Evolutionary conservation across 2,888 invertebrate species (phyloP), one percentile per base, ranked within the genome.

Genomic region (Polydrusus tereticollis): DNA sequence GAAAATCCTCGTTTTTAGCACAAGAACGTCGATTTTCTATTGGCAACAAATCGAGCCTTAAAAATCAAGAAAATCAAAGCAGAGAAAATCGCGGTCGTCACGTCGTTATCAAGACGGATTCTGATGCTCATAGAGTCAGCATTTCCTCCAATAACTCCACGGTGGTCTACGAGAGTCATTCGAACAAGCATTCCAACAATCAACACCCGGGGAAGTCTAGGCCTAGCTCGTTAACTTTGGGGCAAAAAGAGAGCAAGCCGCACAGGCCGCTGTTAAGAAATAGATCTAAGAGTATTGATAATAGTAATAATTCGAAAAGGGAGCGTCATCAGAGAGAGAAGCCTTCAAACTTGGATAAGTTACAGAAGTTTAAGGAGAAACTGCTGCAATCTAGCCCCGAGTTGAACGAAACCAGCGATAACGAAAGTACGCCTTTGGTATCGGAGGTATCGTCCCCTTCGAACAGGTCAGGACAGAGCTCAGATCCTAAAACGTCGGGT

Each of bases 371-470:
- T 0, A 84, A 84, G 75, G 86, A 85, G 62, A 85, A 85, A 75
- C 77, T 86, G 14, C 72, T 85, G 18, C 83, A 84, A 73, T 84
- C 84, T 7, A 85, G 81, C 76, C 83, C 81, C 0, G 83, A 83
- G 38, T 73, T 83, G 65, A 83, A 84, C 52, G 84, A 84, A 33
- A 80, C 75, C 3, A 83, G 89, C 82, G 91, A 91, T 81, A 92
- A 92, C 82, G 93, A 93, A 80, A 89, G 89, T 77, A 91, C 92
- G 1, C 91, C 91, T 68, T 87, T 92, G 72, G 90, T 92, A 6
- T 88, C 88, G 0, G 84, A 85, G 75, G 77, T 83, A 8, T 84
- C 83, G 4, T 80, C 83, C 0, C 81, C 83, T 6, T 81, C 82
- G 20, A 80, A 78, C 65, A 80, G 78, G 62, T 82, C 82, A 0